Evolutionary conservation across 2,113 vertebrate species (phyloP).

Genomic region (Hippocampus comes): DNA sequence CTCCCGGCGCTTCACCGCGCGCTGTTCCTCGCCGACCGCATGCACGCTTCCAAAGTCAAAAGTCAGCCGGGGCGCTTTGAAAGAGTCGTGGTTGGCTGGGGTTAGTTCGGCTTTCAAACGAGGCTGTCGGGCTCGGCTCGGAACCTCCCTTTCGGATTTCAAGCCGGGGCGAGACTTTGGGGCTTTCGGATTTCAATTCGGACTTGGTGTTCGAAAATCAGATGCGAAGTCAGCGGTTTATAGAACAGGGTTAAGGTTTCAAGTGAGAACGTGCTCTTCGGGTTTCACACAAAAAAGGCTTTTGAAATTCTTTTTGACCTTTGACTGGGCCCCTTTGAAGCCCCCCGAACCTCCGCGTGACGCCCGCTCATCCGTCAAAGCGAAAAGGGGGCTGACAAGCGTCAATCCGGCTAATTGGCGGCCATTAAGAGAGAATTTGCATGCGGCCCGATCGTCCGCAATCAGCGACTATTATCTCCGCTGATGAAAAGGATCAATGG

Average conservation of each 20-base stretch:
- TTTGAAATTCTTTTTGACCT: background rate
- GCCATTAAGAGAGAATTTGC: slow-evolving; percentile 47
- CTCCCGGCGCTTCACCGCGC: too few relatives aligned
- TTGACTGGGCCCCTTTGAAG: background rate
- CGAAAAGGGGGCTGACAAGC: slow-evolving; percentile 26
- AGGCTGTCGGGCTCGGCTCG: too few relatives aligned
- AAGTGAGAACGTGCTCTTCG: too few relatives aligned
- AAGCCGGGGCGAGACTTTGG: background rate
- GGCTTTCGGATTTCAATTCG: background rate
- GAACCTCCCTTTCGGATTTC: background rate
- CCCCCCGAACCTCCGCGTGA: background rate
- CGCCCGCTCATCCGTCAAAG: slow-evolving; percentile 9
- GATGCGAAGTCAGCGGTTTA: background rate
- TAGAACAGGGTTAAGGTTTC: too few relatives aligned
- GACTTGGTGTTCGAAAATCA: background rate
- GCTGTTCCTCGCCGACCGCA: too few relatives aligned
- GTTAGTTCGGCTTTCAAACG: too few relatives aligned
- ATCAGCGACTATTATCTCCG: slow-evolving; percentile 62
- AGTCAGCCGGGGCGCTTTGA: too few relatives aligned
- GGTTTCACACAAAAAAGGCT: background rate
- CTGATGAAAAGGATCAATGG: slow-evolving; percentile 58
- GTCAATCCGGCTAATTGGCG: slow-evolving; percentile 48
- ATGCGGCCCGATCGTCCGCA: slow-evolving; percentile 50
- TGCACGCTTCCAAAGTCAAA: too few relatives aligned
- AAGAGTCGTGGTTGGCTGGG: too few relatives aligned